Evolutionary conservation across 2,113 vertebrate genomes (phyloP).

Genomic region (Centropristis striata): DNA sequence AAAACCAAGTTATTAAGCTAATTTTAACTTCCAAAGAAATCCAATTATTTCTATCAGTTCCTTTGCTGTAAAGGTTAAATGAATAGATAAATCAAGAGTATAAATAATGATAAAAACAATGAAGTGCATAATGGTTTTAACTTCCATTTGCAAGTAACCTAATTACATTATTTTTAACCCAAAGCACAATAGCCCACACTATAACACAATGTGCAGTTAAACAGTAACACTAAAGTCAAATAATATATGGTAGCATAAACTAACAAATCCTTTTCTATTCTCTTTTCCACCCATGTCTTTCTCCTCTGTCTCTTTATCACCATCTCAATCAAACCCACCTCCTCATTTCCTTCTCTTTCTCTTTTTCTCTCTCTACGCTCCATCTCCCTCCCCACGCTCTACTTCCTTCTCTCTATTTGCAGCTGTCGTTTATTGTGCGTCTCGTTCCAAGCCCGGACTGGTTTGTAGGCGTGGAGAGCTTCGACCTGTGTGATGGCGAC

Average conservation of each 20-base stretch:
- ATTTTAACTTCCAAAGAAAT: neutral
- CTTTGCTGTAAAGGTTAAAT: neutral
- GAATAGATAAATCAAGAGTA: neutral
- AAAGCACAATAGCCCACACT: neutral
- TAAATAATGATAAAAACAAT: neutral
- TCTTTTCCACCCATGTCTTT: neutral
- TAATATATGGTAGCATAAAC: neutral
- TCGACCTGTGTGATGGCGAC: conserved; percentile 91
- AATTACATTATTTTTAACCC: neutral
- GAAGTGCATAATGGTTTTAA: neutral
- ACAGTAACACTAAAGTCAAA: neutral
- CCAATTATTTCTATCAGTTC: neutral
- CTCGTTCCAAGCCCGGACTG: conserved; percentile 97
- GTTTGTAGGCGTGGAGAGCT: conserved; percentile 94
- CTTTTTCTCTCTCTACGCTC: neutral
- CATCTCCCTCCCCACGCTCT: conserved; percentile 5
- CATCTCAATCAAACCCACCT: neutral
- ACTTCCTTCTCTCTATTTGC: conserved; percentile 37
- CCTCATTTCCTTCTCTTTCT: neutral
- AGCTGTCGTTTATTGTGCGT: conserved; percentile 95
- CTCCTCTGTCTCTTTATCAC: conserved; percentile 1
- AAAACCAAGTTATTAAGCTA: neutral
- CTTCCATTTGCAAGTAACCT: neutral
- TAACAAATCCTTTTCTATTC: neutral
- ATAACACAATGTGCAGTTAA: neutral